Evolutionary conservation across 2,113 vertebrate genomes (phyloP), one percentile per base, ranked within the genome.

Genomic region (Callorhinus ursinus): DNA sequence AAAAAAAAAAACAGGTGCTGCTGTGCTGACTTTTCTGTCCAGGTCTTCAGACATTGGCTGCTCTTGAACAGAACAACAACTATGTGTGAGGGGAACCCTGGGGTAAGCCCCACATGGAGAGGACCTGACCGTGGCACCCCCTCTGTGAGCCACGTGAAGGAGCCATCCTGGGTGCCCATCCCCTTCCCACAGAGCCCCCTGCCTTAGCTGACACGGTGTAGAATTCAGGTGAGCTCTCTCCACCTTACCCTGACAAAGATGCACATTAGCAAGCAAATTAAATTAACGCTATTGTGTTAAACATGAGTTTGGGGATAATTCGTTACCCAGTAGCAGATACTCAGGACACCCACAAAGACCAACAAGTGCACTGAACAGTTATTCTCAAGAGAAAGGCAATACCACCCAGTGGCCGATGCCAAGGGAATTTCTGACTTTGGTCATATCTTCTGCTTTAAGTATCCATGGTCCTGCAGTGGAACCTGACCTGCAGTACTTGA

Each of bases 241-340:
- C 19, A 14, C 3, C 1, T 10, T 0, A 0, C 2, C 36, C 33
- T 36, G 31, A 0, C 7, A 42, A 81, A 55, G 19, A 31, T 55
- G 21, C 2, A 63, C n/a, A 22, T 72, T 77, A 18, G 0, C 15
- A 4, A 55, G 36, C n/a, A 82, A 61, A 7, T 21, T 77, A 71
- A 82, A 71, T 89, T 16, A 53, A 76, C 42, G 19, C 4, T 67
- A 7, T 19, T 67, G 24, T 39, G 82, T 87, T 57, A 85, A 59
- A 31, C n/a, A 24, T 63, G 59, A 42, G 22, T 87, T 59, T 67
- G 2, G 7, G 33, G 9, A 46, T 72, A 46, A 65, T 22, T 39
- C 42, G 4, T 77, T 51, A 55, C 28, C 2, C 11, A 33, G 14
- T 11, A 61, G 12, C 42, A 81, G 36, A 57, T 65, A 65, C 53